Percentiles rank a stretch among this genome's conserved stretches.
phyloP scores from a whole-genome alignment of 2,797 vertebrate genomes.

The Molossus molossus region DNA sequence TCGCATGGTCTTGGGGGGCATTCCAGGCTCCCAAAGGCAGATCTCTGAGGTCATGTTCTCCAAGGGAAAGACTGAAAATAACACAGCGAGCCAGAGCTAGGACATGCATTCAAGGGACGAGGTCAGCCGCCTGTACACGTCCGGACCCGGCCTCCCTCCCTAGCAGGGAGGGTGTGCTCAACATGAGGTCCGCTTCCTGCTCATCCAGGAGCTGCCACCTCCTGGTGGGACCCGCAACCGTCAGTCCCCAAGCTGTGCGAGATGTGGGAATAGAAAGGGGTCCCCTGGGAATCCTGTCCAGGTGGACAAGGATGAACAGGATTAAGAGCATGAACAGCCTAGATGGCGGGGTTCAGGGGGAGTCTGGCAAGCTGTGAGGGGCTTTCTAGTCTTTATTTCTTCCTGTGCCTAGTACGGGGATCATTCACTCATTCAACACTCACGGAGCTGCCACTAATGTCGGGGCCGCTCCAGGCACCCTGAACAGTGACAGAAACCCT shows the following conservation, averaged over 20 bases:
- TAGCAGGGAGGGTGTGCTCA: too few relatives aligned
- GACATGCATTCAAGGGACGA: neutral
- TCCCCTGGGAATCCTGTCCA: neutral
- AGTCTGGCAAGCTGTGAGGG: neutral
- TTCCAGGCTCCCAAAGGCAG: neutral
- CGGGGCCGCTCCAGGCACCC: neutral
- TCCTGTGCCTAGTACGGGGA: neutral
- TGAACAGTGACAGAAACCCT: neutral
- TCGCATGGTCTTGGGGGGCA: neutral
- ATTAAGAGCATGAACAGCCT: neutral
- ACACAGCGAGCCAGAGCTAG: neutral
- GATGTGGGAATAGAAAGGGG: too few relatives aligned
- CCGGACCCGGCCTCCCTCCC: neutral
- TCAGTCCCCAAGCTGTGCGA: neutral
- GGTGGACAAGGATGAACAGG: neutral
- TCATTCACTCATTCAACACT: neutral
- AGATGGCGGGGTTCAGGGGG: neutral
- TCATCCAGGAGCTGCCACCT: neutral
- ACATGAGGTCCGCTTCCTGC: too few relatives aligned
- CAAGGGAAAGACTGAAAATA: neutral
- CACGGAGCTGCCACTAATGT: neutral
- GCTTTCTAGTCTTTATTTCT: neutral
- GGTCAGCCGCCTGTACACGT: neutral
- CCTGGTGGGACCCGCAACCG: neutral
- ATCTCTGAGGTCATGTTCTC: neutral